Evolutionary conservation across 2,888 invertebrate species (phyloP).

Genomic region (Meta bourneti): DNA sequence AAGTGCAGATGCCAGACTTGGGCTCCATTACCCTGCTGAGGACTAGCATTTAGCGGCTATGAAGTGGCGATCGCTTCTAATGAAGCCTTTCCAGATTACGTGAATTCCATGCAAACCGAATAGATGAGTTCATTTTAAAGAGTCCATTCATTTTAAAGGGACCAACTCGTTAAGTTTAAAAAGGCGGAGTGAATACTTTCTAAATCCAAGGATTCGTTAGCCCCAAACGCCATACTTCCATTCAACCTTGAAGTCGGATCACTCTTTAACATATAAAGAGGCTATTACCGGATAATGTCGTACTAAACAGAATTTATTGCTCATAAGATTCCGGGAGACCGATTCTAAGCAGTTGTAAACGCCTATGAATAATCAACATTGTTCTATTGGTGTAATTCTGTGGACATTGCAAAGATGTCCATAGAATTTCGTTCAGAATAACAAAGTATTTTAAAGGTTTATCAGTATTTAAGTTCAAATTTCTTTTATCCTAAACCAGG

Average conservation of each 20-base stretch:
- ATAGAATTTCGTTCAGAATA: too few species aligned
- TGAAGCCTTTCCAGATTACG: neutral
- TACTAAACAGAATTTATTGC: neutral
- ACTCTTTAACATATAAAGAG: conserved; percentile 1
- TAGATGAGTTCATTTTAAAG: neutral
- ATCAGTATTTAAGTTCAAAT: too few species aligned
- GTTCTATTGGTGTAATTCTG: neutral
- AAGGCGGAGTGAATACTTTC: neutral
- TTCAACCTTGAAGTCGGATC: neutral
- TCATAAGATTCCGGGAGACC: neutral
- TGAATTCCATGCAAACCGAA: conserved; percentile 28
- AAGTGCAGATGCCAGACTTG: conserved; percentile 9
- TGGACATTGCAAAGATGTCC: too few species aligned
- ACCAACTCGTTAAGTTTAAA: neutral
- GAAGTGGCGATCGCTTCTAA: conserved; percentile 18
- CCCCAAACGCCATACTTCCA: neutral
- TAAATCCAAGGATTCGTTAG: neutral
- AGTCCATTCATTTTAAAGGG: neutral
- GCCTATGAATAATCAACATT: neutral
- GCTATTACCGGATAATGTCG: neutral
- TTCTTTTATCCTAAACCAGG: too few species aligned
- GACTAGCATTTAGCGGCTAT: conserved; percentile 2
- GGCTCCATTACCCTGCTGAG: neutral
- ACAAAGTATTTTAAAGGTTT: too few species aligned
- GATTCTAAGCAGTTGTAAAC: neutral